Evolutionary conservation across 2,888 invertebrate genomes (phyloP).

Genomic region (Conops quadrifasciatus): DNA sequence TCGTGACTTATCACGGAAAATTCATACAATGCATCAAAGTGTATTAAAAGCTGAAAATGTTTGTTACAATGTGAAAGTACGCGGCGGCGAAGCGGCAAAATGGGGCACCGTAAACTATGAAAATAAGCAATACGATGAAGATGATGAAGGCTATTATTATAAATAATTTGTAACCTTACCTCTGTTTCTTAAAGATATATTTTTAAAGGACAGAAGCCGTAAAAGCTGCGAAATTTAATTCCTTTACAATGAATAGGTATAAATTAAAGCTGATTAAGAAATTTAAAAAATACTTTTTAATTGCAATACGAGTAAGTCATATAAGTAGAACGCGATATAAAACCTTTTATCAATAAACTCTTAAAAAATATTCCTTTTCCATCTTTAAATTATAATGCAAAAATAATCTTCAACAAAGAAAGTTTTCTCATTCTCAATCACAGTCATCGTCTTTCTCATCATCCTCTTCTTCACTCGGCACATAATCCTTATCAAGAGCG

Average conservation of each 20-base stretch:
- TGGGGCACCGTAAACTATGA: slow-evolving; percentile 65
- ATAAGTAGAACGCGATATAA: no score
- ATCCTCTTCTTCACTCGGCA: slow-evolving; percentile 57
- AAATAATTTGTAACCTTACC: slow-evolving; percentile 3
- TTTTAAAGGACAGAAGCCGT: background rate
- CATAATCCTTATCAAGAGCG: slow-evolving; percentile 66
- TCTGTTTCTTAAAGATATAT: background rate
- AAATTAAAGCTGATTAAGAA: no score
- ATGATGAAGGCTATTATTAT: slow-evolving; percentile 67
- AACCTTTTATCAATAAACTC: no score
- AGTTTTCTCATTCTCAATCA: slow-evolving; percentile 47
- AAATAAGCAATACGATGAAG: slow-evolving; percentile 61
- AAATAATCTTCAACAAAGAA: slow-evolving; percentile 40
- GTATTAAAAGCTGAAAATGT: slow-evolving; percentile 84
- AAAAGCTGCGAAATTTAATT: no score
- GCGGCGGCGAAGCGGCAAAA: slow-evolving; percentile 78
- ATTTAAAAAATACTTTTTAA: no score
- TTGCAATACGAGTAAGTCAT: no score
- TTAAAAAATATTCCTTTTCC: no score
- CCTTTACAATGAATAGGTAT: no score
- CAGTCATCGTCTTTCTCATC: slow-evolving; percentile 54
- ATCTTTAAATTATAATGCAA: background rate
- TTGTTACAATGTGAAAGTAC: slow-evolving; percentile 80
- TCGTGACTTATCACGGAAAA: slow-evolving; percentile 76
- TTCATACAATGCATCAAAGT: slow-evolving; percentile 76